Conservation (phyloP, 1,140 invertebrate genomes). For the Hyphantria cunea region DNA sequence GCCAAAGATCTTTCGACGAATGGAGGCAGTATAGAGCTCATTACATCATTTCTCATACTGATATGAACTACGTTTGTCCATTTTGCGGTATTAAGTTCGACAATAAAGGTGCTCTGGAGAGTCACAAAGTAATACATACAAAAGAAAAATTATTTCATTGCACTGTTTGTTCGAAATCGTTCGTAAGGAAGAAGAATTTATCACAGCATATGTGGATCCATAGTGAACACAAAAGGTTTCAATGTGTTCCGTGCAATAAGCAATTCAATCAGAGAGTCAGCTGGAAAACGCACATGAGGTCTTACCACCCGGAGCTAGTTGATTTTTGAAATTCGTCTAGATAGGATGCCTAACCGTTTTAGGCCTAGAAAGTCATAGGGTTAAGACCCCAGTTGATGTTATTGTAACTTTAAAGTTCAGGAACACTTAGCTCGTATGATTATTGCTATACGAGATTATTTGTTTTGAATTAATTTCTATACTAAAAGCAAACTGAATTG, state of each 20-base stretch:
- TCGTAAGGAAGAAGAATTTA: constrained; percentile 40
- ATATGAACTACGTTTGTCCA: constrained; percentile 32
- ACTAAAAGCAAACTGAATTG: too few species aligned
- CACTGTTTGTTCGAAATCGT: constrained; percentile 60
- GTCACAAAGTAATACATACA: constrained; percentile 72
- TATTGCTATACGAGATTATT: too few species aligned
- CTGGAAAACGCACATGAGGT: constrained; percentile 43
- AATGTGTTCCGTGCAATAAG: constrained; percentile 83
- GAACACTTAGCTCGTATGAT: too few species aligned
- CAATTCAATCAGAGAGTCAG: constrained; percentile 75
- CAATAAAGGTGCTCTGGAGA: constrained; percentile 28
- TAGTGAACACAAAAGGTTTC: constrained; percentile 82
- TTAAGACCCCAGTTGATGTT: too few species aligned
- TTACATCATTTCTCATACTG: constrained; percentile 37
- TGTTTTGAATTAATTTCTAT: too few species aligned
- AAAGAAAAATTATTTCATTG: constrained; percentile 75
- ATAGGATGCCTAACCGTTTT: not conserved
- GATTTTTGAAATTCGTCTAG: constrained; percentile 4
- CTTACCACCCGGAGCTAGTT: constrained; percentile 37
- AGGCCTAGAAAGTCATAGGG: too few species aligned
- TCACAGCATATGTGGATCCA: constrained; percentile 73
- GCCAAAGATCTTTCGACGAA: constrained; percentile 26
- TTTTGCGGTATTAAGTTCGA: constrained; percentile 33
- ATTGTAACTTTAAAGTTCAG: too few species aligned
- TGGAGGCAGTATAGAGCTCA: constrained; percentile 27